These are phyloP conservation scores for Perognathus longimembris DNA, from an alignment of 2,113 vertebrate genomes.

Conservation along the genomic window DNA sequence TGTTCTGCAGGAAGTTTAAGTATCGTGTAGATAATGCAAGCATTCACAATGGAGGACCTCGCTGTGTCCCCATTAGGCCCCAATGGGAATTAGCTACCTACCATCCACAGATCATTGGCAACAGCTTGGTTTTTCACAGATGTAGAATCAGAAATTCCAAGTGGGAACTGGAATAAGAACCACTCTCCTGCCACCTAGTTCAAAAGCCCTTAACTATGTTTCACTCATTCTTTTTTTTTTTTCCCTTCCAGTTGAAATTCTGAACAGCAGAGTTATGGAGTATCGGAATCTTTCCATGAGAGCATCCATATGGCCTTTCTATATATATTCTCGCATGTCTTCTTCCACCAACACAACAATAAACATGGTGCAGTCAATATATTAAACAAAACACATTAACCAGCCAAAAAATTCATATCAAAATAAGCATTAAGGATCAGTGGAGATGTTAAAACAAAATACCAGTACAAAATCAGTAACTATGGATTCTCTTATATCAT, in stretches of 20 bases:
- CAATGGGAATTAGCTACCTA: background rate
- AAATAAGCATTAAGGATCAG: conserved; percentile 64
- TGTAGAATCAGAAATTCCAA: conserved; percentile 19
- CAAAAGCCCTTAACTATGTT: conserved; percentile 64
- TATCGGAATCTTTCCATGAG: conserved; percentile 92
- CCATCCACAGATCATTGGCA: background rate
- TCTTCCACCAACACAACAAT: conserved; percentile 94
- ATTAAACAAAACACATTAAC: conserved; percentile 87
- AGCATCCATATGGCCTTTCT: conserved; percentile 92
- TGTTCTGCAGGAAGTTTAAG: background rate
- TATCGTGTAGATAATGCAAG: background rate
- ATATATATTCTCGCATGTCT: conserved; percentile 86
- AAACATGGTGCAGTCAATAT: conserved; percentile 93
- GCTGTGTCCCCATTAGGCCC: background rate
- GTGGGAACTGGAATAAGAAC: conserved; percentile 10
- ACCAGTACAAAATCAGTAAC: conserved; percentile 84
- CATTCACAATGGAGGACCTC: background rate
- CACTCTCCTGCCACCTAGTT: background rate
- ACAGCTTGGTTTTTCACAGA: background rate
- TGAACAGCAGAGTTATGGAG: conserved; percentile 92
- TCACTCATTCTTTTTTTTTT: conserved; percentile 85
- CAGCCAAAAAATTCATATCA: conserved; percentile 73
- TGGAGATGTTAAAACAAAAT: conserved; percentile 85
- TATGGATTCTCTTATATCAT: conserved; percentile 79
- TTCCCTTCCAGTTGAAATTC: conserved; percentile 93